Base-by-base conservation (phyloP, 2,113 vertebrate species). In the Xiphophorus couchianus region DNA sequence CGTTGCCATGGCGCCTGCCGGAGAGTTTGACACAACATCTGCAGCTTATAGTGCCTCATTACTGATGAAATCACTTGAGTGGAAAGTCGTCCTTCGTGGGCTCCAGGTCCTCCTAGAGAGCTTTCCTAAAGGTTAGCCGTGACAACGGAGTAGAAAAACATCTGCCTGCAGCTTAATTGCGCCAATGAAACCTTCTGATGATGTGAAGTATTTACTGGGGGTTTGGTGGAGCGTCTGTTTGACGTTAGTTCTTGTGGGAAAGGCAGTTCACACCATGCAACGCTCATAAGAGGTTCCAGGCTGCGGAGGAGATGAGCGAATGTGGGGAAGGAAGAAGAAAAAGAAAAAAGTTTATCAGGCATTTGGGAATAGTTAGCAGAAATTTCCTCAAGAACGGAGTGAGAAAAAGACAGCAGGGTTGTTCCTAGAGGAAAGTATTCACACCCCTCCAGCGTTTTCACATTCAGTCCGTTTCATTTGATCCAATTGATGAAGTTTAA, bases 21-120 rank as follows among this genome's bases (percentile, higher is more conserved):
- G 80, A 86, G 88, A 90, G 90, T 89, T 90, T 90, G 84, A 91
- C 89, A 93, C 88, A 93, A 93, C 93, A 93, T 93, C 93, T 93
- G 93, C 89, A 93, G 93, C 91, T 91, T 92, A 90, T 91, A 89
- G 90, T 91, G 90, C 86, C 90, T 92, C 90, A 90, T 93, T 93
- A 90, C 92, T 65, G 92, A 91, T 92, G 91, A 91, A 92, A 87
- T 93, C 90, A 91, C 91, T 90, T 60, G 91, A 92, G 85, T 91
- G 91, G 91, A 93, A 93, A 93, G 83, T 92, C 90, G 91, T 92
- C 89, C 86, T 92, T 86, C 88, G 88, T 77, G 76, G 1, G 86
- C 86, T 91, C 89, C 90, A 87, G 87, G 85, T 90, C 90, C 88
- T 86, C 73, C 71, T 42, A 73, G 77, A 42, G 42, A 4, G 30